Conservation (phyloP, 1,140 invertebrate species). For the Campoletis sonorensis region DNA sequence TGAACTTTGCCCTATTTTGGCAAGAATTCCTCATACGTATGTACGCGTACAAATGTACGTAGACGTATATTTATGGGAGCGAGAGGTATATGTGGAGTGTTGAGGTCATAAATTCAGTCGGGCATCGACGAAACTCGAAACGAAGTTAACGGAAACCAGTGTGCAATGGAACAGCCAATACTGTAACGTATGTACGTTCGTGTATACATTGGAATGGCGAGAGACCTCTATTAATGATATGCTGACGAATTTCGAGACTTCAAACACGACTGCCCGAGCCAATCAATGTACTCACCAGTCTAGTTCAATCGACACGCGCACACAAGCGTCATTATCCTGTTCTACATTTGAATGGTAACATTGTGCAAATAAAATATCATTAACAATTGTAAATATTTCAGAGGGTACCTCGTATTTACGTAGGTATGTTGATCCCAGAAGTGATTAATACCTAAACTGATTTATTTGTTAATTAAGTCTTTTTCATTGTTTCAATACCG, state of each 20-base stretch:
- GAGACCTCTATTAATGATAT: constrained; percentile 39
- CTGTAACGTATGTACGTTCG: neutral
- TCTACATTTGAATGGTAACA: neutral
- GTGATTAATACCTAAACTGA: too few relatives aligned
- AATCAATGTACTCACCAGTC: neutral
- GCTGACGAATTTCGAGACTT: constrained; percentile 37
- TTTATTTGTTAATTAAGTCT: too few relatives aligned
- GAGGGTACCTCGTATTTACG: too few relatives aligned
- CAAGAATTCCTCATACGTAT: too few relatives aligned
- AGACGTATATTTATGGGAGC: neutral
- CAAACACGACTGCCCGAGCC: neutral
- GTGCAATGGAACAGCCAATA: neutral
- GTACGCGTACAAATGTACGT: too few relatives aligned
- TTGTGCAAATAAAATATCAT: too few relatives aligned
- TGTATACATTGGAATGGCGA: neutral
- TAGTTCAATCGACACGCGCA: neutral
- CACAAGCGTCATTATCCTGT: neutral
- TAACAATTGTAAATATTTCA: too few relatives aligned
- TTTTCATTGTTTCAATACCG: too few relatives aligned
- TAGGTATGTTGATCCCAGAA: too few relatives aligned
- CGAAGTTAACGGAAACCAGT: constrained; percentile 4
- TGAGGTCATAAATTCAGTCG: neutral
- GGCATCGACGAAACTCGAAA: neutral
- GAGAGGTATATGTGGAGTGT: neutral
- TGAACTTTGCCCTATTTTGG: too few relatives aligned